Conservation (phyloP, 2,888 invertebrate genomes). For the Mayetiola destructor region DNA sequence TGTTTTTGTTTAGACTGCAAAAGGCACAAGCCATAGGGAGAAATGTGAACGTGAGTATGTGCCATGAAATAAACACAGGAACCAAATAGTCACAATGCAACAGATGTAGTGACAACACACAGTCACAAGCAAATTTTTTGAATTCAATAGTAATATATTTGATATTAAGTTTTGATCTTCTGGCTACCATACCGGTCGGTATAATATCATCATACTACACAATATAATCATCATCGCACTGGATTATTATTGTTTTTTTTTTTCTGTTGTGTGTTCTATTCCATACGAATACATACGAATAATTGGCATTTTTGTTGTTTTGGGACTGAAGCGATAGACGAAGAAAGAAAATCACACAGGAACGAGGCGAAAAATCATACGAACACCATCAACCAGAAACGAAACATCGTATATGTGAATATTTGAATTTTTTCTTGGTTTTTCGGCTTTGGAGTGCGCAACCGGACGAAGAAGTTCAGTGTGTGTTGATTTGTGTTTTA, state of each 20-base stretch:
- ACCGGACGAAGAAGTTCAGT: slow-evolving; percentile 5
- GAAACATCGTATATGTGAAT: slow-evolving; percentile 5
- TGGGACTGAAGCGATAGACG: background rate
- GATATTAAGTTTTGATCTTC: too few relatives aligned
- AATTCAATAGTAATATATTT: background rate
- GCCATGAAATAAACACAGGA: background rate
- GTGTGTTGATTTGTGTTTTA: background rate
- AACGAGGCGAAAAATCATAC: slow-evolving; percentile 4
- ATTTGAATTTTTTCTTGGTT: too few relatives aligned
- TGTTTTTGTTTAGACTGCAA: slow-evolving; percentile 6
- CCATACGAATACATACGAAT: too few relatives aligned
- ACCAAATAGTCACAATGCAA: slow-evolving; percentile 6
- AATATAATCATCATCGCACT: background rate
- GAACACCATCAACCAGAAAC: too few relatives aligned
- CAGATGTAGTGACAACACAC: slow-evolving; percentile 5
- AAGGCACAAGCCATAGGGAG: background rate
- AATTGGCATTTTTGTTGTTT: too few relatives aligned
- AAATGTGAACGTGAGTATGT: too few relatives aligned
- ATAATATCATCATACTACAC: too few relatives aligned
- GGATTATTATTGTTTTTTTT: slow-evolving; percentile 4
- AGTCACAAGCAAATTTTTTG: background rate
- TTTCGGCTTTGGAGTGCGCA: background rate
- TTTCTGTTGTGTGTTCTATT: too few relatives aligned
- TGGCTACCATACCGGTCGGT: slow-evolving; percentile 2
- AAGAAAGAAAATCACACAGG: background rate